Percentiles rank a stretch among this genome's conserved stretches.
Evolutionary conservation across 2,888 invertebrate species (phyloP).

Genomic region (Polylopha cassiicola): DNA sequence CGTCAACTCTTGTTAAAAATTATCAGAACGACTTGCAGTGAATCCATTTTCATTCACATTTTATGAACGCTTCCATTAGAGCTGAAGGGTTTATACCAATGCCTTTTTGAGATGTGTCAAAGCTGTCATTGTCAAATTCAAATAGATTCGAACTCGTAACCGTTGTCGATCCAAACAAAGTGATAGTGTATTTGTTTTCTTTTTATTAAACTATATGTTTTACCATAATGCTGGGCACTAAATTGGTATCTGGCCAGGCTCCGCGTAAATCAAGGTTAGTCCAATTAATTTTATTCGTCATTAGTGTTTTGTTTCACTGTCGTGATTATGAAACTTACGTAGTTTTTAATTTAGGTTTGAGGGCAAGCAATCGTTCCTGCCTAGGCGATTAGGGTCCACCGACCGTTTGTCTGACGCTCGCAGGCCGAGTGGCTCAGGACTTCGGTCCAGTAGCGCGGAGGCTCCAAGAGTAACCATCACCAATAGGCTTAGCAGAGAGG

Average conservation of each 20-base stretch:
- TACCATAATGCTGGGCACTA: conserved; percentile 42
- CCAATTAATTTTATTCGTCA: not conserved
- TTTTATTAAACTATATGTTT: not conserved
- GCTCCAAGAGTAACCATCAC: conserved; percentile 50
- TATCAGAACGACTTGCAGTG: too few relatives aligned
- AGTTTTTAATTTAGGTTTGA: conserved; percentile 39
- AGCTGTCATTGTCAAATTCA: too few relatives aligned
- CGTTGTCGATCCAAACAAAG: too few relatives aligned
- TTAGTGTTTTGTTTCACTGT: not conserved
- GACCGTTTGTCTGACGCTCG: conserved; percentile 60
- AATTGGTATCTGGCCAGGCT: conserved; percentile 42
- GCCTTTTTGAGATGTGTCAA: too few relatives aligned
- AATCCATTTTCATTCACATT: too few relatives aligned
- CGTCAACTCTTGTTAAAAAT: too few relatives aligned
- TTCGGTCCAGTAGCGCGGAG: conserved; percentile 63
- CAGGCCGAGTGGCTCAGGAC: conserved; percentile 47
- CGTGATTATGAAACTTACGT: not conserved
- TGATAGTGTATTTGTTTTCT: too few relatives aligned
- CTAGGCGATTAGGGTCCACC: conserved; percentile 52
- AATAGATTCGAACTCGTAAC: too few relatives aligned
- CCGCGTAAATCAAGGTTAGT: conserved; percentile 55
- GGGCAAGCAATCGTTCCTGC: conserved; percentile 56
- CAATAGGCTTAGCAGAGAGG: conserved; percentile 52
- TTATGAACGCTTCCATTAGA: too few relatives aligned
- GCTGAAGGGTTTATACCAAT: too few relatives aligned